phyloP scores from a whole-genome alignment of 2,888 invertebrate species.

The Ecliptopera silaceata region DNA sequence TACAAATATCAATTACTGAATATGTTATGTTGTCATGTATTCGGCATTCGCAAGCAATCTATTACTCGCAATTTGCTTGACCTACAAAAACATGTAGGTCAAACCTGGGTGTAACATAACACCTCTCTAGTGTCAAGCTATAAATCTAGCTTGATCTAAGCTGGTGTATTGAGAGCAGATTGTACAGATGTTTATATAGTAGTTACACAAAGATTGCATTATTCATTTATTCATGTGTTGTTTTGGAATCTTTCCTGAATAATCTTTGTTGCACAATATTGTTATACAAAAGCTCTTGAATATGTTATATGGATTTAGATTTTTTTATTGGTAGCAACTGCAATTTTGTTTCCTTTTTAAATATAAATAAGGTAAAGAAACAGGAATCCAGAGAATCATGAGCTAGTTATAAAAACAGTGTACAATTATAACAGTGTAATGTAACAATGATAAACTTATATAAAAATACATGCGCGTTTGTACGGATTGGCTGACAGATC shows the following conservation, averaged over 20 bases:
- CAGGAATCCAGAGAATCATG: too few species aligned
- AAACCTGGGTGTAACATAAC: conserved; percentile 22
- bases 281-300: neutral
- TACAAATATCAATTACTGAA: too few species aligned
- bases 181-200: neutral
- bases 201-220: conserved; percentile 5
- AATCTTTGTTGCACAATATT: neutral
- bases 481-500: too few species aligned
- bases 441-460: too few species aligned
- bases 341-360: too few species aligned
- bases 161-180: neutral
- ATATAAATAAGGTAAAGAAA: too few species aligned
- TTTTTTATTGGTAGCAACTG: too few species aligned
- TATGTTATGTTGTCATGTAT: neutral
- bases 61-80: conserved; percentile 19
- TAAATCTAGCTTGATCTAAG: neutral
- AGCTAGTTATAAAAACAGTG: too few species aligned
- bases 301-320: neutral
- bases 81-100: conserved; percentile 34
- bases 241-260: neutral
- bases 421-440: too few species aligned
- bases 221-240: conserved; percentile 4
- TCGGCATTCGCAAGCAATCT: conserved; percentile 21
- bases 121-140: conserved; percentile 1
- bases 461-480: too few species aligned